Conservation (phyloP, 2,113 vertebrate genomes). For the Xyliphius kryptos region DNA sequence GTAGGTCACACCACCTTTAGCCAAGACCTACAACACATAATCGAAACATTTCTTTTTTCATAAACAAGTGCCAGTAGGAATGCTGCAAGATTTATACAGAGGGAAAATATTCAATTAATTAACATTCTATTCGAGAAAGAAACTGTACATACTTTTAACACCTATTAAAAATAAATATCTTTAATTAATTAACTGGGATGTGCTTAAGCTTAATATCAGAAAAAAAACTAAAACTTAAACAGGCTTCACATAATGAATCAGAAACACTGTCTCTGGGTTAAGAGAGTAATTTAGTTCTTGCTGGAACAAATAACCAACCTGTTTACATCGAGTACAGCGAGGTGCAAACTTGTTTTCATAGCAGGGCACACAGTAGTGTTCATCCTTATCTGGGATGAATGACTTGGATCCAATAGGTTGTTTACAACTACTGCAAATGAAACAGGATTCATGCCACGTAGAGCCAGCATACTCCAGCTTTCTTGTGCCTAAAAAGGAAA, state of each 20-base stretch:
- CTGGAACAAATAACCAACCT: conserved; percentile 64
- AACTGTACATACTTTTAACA: too few relatives aligned
- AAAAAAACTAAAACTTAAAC: too few relatives aligned
- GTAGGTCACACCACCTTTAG: conserved; percentile 96
- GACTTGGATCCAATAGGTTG: conserved; percentile 95
- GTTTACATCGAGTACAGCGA: conserved; percentile 94
- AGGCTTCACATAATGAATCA: too few relatives aligned
- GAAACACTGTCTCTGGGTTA: too few relatives aligned
- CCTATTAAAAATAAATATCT: too few relatives aligned
- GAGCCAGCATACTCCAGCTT: conserved; percentile 93
- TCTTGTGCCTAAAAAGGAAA: conserved; percentile 72
- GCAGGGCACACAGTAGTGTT: conserved; percentile 94
- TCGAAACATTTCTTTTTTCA: background rate
- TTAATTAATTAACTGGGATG: too few relatives aligned
- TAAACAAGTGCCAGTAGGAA: too few relatives aligned
- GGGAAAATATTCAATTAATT: too few relatives aligned
- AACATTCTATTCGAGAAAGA: too few relatives aligned
- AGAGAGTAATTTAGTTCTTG: too few relatives aligned
- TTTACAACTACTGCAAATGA: conserved; percentile 92
- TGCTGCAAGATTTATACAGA: too few relatives aligned
- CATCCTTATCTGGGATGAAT: conserved; percentile 93
- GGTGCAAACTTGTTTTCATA: conserved; percentile 97
- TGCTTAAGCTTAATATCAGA: too few relatives aligned
- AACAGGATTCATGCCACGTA: conserved; percentile 95
- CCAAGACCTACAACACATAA: conserved; percentile 72